Evolutionary conservation across 2,797 vertebrate genomes (phyloP).

Genomic region (Gallinago nigripennis): DNA sequence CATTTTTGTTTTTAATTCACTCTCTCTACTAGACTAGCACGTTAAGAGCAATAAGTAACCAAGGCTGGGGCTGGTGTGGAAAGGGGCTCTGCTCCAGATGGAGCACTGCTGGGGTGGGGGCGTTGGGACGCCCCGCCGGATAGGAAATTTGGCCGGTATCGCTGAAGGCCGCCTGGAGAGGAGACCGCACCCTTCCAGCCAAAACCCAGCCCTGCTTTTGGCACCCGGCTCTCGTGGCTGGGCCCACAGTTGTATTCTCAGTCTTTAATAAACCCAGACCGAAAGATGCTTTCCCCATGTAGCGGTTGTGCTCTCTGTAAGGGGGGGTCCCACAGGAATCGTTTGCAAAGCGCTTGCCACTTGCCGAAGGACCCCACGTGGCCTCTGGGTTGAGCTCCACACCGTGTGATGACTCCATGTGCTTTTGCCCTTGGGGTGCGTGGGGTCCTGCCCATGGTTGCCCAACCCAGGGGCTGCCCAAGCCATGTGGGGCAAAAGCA

Average conservation of each 20-base stretch:
- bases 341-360: fast-evolving
- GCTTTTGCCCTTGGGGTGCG: not conserved
- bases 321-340: fast-evolving
- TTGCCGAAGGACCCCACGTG: not conserved
- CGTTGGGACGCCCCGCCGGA: fast-evolving
- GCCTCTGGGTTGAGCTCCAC: not conserved
- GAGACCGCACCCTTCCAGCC: not conserved
- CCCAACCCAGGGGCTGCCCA: not conserved
- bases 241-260: not conserved
- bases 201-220: conserved; percentile 34
- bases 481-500: not conserved
- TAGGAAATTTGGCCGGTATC: not conserved
- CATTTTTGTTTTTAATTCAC: conserved; percentile 10
- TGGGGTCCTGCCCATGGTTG: not conserved
- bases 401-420: fast-evolving
- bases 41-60: conserved; percentile 36
- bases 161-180: not conserved
- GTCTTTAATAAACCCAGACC: conserved; percentile 42
- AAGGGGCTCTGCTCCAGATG: not conserved
- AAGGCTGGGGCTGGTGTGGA: not conserved
- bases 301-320: not conserved
- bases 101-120: not conserved
- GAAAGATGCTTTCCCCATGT: not conserved
- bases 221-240: not conserved
- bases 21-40: conserved; percentile 33